Conservation (phyloP, 2,113 vertebrate species). For the Centrocercus urophasianus region DNA sequence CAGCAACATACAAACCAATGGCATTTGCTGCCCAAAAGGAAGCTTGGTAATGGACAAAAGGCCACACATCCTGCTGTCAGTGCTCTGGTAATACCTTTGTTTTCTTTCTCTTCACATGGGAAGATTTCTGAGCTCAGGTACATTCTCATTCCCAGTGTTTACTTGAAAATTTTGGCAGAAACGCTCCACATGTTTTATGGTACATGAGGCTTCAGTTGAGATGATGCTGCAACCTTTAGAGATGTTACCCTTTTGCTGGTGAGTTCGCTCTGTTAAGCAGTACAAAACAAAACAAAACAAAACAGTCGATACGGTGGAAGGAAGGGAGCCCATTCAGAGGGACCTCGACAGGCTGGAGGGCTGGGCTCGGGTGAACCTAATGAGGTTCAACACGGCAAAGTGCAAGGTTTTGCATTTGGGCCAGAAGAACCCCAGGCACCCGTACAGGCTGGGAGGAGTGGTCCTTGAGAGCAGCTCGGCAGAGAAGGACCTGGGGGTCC, state of each 20-base stretch:
- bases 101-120: too few species aligned
- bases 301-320: too few species aligned
- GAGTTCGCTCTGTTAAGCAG: not conserved
- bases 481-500: too few species aligned
- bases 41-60: not conserved
- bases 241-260: not conserved
- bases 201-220: rapidly evolving
- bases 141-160: not conserved
- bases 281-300: too few species aligned
- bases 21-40: not conserved
- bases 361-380: too few species aligned
- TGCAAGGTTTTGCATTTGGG: too few species aligned
- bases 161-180: not conserved
- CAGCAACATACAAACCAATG: not conserved
- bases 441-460: too few species aligned
- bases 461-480: too few species aligned
- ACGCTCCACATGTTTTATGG: not conserved
- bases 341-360: too few species aligned
- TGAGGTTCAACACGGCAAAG: too few species aligned
- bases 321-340: too few species aligned
- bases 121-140: not conserved
- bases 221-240: not conserved
- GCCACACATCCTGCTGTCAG: not conserved
- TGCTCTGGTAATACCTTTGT: not conserved
- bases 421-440: too few species aligned